Conservation (phyloP, 1,140 invertebrate species). For the Bombyx mori region DNA sequence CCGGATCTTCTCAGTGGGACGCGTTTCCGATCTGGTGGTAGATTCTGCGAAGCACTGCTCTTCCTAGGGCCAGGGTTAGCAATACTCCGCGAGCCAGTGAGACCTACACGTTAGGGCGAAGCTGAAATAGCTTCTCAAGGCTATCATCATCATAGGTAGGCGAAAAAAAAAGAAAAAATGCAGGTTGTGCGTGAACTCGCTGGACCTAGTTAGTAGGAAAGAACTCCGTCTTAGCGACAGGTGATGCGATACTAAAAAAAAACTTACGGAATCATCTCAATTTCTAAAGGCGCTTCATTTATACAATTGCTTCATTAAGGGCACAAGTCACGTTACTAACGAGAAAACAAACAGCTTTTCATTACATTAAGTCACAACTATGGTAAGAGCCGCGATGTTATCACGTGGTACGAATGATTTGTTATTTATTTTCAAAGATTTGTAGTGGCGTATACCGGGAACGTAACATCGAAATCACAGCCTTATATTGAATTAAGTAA, state of each 20-base stretch:
- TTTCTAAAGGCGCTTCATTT: too few relatives aligned
- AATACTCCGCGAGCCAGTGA: too few relatives aligned
- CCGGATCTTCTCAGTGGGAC: too few relatives aligned
- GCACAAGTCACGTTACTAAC: neutral
- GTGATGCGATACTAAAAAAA: neutral
- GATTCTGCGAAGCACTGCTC: too few relatives aligned
- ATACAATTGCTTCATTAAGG: too few relatives aligned
- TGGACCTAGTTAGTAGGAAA: neutral
- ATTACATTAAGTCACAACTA: constrained; percentile 20
- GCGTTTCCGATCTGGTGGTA: too few relatives aligned
- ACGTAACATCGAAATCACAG: neutral
- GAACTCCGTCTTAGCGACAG: neutral
- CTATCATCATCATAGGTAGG: too few relatives aligned
- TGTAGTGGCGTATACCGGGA: constrained; percentile 30
- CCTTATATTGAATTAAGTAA: neutral
- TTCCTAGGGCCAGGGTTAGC: too few relatives aligned
- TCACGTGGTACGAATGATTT: constrained; percentile 41
- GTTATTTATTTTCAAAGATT: constrained; percentile 29
- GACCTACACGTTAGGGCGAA: too few relatives aligned
- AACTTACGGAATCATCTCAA: neutral
- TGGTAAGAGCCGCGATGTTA: constrained; percentile 35
- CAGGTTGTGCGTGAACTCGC: too few relatives aligned
- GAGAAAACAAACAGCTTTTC: constrained; percentile 12
- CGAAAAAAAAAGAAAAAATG: too few relatives aligned
- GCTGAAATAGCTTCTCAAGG: too few relatives aligned